Evolutionary conservation across 2,113 vertebrate species (phyloP).

Genomic region (Sorex fumeus): DNA sequence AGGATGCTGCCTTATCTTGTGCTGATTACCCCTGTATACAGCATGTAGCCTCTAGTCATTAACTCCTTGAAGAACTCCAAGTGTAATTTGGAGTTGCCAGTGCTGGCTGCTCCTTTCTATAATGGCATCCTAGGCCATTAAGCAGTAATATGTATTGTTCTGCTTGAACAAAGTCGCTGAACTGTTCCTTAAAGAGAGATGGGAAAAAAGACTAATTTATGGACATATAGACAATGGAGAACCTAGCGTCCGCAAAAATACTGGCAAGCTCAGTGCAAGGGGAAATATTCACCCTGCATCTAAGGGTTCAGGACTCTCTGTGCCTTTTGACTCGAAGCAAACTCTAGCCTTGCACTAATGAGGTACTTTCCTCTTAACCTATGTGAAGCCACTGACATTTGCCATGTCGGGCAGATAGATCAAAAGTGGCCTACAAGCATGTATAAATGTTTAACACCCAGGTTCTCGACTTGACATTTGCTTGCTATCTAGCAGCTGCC

Average conservation of each 20-base stretch:
- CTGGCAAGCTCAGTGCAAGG: conserved; percentile 23
- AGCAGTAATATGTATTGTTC: conserved; percentile 74
- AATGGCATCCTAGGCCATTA: conserved; percentile 79
- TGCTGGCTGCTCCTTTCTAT: conserved; percentile 46
- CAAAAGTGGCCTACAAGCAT: conserved; percentile 77
- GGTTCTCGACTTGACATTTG: conserved; percentile 82
- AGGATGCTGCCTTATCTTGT: conserved; percentile 42
- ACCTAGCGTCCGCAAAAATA: conserved; percentile 34
- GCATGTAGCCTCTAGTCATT: conserved; percentile 67
- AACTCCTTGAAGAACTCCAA: conserved; percentile 65
- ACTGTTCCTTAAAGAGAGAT: conserved; percentile 43
- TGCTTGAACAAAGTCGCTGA: conserved; percentile 35
- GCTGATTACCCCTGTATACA: conserved; percentile 66
- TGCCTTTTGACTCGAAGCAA: conserved; percentile 70
- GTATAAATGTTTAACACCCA: conserved; percentile 83
- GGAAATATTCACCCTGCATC: conserved; percentile 65
- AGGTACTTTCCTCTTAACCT: conserved; percentile 70
- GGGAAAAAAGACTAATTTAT: conserved; percentile 46
- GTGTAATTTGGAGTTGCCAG: conserved; percentile 71
- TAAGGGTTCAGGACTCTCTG: conserved; percentile 65
- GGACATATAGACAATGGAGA: conserved; percentile 60
- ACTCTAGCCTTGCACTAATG: conserved; percentile 76
- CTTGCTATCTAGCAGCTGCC: conserved; percentile 78
- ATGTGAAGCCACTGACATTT: conserved; percentile 78
- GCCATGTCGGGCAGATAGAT: conserved; percentile 77